Base-by-base conservation (phyloP, 2,113 vertebrate species). In the Epinephelus lanceolatus region DNA sequence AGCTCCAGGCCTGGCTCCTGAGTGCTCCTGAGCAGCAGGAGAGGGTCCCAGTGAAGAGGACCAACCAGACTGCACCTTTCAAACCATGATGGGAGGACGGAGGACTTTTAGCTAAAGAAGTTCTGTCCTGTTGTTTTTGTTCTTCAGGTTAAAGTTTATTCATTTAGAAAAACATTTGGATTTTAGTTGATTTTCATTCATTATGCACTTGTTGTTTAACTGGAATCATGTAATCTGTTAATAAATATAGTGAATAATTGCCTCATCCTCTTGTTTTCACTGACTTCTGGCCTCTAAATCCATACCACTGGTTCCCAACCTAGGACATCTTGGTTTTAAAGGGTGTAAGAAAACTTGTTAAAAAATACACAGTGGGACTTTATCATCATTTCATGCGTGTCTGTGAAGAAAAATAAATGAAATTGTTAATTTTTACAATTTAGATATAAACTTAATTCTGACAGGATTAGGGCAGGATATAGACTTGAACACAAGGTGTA, bases 1-100 rank as follows among this genome's bases (percentile, higher is more conserved):
- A 3, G 5, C 0, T 27, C 12, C 67, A 88, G 30, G 0, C 45
- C 52, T 94, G 93, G 92, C 82, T 89, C 18, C 83, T 93, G 59
- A 93, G 86, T 2, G 80, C 78, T 17, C 91, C 88, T 0, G 87
- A 91, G 30, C 8, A 61, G 19, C 6, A 18, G 19, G 63, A 85
- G 0, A 37, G 6, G 21, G 2, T 70, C 33, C 56, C 57, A 0
- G 1, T 76, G 62, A 81, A 27, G 74, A 79, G 21, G 75, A 49
- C 1, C 51, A 49, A 42, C 30, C 45, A 56, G 18, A 1, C 2
- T 0, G 7, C 47, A 1, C n/a, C 71, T 1, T 14, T 1, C 23
- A 69, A 3, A n/a, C 14, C 18, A 6, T 76, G 72, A 81, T 4
- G 23, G 47, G 19, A n/a, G 5, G 3, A 7, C 42, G 21, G 30